Conservation (phyloP, 2,113 vertebrate genomes). For the Danio rerio region DNA sequence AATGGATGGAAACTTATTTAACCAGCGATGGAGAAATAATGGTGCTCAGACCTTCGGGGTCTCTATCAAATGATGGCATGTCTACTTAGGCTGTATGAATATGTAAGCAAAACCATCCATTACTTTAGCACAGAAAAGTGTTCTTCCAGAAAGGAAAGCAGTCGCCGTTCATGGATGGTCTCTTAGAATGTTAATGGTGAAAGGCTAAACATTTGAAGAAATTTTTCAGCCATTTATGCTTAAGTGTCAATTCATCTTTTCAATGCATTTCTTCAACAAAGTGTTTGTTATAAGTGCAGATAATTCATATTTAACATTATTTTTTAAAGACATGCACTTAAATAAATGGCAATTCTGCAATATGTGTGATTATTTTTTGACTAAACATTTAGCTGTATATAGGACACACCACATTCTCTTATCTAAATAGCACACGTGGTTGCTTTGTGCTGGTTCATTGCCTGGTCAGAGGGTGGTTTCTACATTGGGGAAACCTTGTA, state of each 20-base stretch:
- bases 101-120: conserved; percentile 15
- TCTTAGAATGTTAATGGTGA: background rate
- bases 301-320: background rate
- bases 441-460: conserved; percentile 29
- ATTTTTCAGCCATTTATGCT: background rate
- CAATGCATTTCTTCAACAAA: too few relatives aligned
- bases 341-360: too few relatives aligned
- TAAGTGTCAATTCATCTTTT: background rate
- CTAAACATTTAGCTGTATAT: conserved; percentile 11
- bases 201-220: conserved; percentile 1
- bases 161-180: background rate
- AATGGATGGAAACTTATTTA: background rate
- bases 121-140: background rate
- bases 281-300: too few relatives aligned
- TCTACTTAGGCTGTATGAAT: background rate
- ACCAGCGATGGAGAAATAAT: conserved; percentile 21
- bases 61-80: conserved; percentile 26
- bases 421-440: conserved; percentile 41
- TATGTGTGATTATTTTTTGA: conserved; percentile 28
- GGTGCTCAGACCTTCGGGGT: background rate
- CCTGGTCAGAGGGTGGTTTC: conserved; percentile 53
- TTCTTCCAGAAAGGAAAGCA: background rate
- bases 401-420: conserved; percentile 27
- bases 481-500: conserved; percentile 53
- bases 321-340: background rate